A percentile compares a stretch with the other conserved stretches of the same genome.
Evolutionary conservation across 2,797 vertebrate genomes (phyloP).

Genomic region (Leontopithecus rosalia): DNA sequence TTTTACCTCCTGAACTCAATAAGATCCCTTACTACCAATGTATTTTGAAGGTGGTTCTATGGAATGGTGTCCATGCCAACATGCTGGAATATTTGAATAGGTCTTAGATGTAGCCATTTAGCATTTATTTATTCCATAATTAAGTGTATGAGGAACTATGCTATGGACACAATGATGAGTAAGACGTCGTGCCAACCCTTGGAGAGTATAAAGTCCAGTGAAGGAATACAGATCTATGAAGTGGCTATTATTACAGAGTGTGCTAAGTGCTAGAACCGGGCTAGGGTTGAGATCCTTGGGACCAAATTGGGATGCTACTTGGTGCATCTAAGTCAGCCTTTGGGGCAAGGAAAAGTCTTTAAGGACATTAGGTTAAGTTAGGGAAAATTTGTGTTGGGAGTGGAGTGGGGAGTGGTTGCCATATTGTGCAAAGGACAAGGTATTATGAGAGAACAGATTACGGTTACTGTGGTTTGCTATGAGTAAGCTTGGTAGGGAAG

Average conservation of each 20-base stretch:
- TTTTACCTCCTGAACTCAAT: background rate
- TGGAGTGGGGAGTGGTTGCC: rapidly evolving
- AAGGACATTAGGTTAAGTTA: background rate
- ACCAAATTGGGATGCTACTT: rapidly evolving
- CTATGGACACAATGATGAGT: background rate
- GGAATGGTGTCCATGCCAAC: background rate
- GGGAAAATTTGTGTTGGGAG: background rate
- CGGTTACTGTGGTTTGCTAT: background rate
- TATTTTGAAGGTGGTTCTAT: background rate
- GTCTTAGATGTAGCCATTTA: background rate
- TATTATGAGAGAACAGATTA: rapidly evolving
- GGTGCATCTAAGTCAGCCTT: background rate
- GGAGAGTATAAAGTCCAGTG: background rate
- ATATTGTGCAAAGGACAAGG: background rate
- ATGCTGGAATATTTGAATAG: background rate
- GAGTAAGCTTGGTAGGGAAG: background rate
- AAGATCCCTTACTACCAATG: background rate
- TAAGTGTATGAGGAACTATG: background rate
- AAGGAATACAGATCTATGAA: background rate
- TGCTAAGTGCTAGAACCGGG: too few relatives aligned
- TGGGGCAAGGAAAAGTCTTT: background rate
- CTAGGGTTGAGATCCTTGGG: background rate
- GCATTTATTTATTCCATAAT: background rate
- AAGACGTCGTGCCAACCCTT: background rate
- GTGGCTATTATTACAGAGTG: rapidly evolving